These are phyloP conservation scores for Pangasianodon hypophthalmus DNA, from an alignment of 2,113 vertebrate species.

Conservation along the genomic window DNA sequence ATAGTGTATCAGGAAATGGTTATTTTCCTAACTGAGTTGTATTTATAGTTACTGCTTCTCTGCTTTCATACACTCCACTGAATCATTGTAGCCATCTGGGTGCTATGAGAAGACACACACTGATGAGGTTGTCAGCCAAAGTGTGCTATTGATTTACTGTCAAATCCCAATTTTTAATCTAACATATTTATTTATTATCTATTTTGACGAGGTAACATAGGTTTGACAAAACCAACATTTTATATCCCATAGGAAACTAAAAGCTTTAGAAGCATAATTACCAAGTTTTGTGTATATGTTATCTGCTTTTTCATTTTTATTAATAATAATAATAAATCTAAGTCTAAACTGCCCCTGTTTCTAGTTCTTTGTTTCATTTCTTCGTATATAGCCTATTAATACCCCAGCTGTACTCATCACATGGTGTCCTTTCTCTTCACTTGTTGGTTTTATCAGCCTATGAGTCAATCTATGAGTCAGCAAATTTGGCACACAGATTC, in stretches of 20 bases:
- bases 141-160: not conserved
- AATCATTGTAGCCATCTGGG: not conserved
- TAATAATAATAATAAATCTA: not conserved
- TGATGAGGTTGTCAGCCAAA: not conserved
- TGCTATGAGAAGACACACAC: not conserved
- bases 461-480: not conserved
- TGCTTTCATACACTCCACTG: not conserved
- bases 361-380: not conserved
- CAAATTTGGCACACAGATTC: not conserved
- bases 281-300: not conserved
- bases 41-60: not conserved
- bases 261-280: not conserved
- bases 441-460: not conserved
- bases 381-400: not conserved
- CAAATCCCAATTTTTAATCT: not conserved
- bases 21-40: not conserved
- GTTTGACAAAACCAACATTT: not conserved
- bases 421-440: slow-evolving; percentile 1
- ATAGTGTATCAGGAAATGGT: not conserved
- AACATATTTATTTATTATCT: not conserved
- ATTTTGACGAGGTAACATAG: not conserved
- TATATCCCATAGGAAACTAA: not conserved
- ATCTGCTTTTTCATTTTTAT: not conserved
- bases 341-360: not conserved
- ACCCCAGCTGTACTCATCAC: not conserved